phyloP scores from a whole-genome alignment of 2,113 vertebrate genomes.

The Paramormyrops kingsleyae region DNA sequence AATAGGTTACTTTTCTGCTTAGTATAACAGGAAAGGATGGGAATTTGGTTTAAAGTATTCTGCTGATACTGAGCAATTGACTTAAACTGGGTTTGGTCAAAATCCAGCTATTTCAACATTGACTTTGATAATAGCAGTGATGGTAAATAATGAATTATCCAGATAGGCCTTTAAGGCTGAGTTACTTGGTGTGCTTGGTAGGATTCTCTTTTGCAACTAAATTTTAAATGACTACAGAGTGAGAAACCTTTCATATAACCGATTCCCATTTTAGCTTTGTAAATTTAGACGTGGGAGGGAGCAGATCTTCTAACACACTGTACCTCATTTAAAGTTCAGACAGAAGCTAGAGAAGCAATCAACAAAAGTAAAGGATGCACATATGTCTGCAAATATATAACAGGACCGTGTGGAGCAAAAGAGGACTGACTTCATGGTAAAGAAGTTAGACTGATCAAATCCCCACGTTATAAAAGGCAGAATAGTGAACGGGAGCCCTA shows the following conservation, averaged over 20 bases:
- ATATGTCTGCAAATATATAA: constrained; percentile 38
- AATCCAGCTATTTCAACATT: not conserved
- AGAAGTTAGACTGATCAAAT: constrained; percentile 23
- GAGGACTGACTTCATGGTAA: constrained; percentile 35
- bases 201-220: not conserved
- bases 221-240: not conserved
- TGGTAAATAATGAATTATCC: not conserved
- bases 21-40: not conserved
- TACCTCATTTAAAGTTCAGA: not conserved
- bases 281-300: not conserved
- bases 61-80: not conserved
- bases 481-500: not conserved
- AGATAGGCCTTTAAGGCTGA: not conserved
- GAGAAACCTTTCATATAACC: not conserved
- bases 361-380: constrained; percentile 30
- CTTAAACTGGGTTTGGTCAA: not conserved
- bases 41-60: not conserved
- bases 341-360: not conserved
- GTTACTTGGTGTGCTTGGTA: not conserved
- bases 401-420: constrained; percentile 29
- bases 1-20: not conserved
- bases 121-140: not conserved
- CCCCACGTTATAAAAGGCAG: constrained; percentile 9
- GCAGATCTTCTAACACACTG: not conserved
- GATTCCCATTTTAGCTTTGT: not conserved